Base-by-base conservation (phyloP, 2,797 vertebrate genomes). In the Chloroceryle inda region DNA sequence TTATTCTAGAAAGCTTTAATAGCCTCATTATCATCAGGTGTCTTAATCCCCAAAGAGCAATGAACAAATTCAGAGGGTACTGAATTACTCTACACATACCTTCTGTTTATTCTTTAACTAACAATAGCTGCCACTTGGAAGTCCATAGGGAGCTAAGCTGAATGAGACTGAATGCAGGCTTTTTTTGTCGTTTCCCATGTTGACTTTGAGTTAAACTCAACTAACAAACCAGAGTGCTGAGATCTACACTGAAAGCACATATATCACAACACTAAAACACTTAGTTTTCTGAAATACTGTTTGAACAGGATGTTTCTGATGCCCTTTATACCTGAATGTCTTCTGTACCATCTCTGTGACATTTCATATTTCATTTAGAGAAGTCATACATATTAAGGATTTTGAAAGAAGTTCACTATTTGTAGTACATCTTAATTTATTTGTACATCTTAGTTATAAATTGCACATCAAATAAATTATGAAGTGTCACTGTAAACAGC, bases 1-100 rank as follows among this genome's bases (percentile, higher is more conserved):
- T 94, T 59, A 83, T 63, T 89, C 74, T 69, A 85, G 40, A 84
- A 85, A 94, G 45, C 19, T 85, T 94, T 88, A 85, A 94, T 62
- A 80, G 68, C 53, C 33, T 68, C 58, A 78, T 92, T 86, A 88
- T 73, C 49, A 90, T 27, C 40, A 92, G 49, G 33, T 92, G 69
- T 49, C 58, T 81, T 61, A 88, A 86, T 67, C 77, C 72, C 69
- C 33, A 68, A 68, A 75, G 88, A 71, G 52, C 61, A 88, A 88
- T 73, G 45, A 93, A 86, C 18, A 64, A 86, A 86, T 53, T 64
- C 23, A 88, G 40, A 90, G 5, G 53, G 49, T 22, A 55, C 14
- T 13, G 29, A 82, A 66, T 66, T 79, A 76, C 44, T 83, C 31
- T 38, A 76, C 35, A 81, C 18, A 24, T 69, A 71, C 15, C 23